Evolutionary conservation across 2,888 invertebrate genomes (phyloP).

Genomic region (Deilephila elpenor): DNA sequence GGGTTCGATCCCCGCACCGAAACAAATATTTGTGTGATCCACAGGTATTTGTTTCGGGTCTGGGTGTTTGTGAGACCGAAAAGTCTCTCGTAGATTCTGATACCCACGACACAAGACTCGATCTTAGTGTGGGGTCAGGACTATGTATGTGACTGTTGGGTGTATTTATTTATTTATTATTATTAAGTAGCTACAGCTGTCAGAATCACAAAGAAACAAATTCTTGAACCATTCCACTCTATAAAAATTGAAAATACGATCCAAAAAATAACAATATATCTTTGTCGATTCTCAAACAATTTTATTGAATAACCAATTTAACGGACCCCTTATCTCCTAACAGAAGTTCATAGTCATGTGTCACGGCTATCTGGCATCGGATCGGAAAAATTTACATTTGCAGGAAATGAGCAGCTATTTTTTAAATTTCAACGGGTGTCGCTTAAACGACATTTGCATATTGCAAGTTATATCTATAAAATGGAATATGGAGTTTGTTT

Average conservation of each 20-base stretch:
- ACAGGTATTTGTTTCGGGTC: too few species aligned
- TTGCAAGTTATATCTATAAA: slow-evolving; percentile 14
- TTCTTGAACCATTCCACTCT: too few species aligned
- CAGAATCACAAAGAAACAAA: too few species aligned
- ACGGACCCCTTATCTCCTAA: slow-evolving; percentile 4
- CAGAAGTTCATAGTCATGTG: slow-evolving; percentile 23
- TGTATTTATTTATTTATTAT: too few species aligned
- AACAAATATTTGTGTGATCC: too few species aligned
- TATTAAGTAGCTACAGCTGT: too few species aligned
- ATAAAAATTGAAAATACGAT: not conserved
- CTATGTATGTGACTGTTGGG: too few species aligned
- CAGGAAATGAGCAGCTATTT: slow-evolving; percentile 39
- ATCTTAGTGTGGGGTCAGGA: too few species aligned
- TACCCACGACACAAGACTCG: too few species aligned
- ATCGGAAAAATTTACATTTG: slow-evolving; percentile 42
- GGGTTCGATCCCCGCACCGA: too few species aligned
- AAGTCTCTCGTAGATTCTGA: too few species aligned
- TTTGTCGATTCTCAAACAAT: not conserved
- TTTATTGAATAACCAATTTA: not conserved
- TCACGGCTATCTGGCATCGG: slow-evolving; percentile 27
- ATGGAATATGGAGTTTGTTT: not conserved
- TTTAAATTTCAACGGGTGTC: slow-evolving; percentile 12
- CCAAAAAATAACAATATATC: not conserved
- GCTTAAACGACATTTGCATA: slow-evolving; percentile 1
- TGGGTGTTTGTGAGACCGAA: too few species aligned